phyloP scores from a whole-genome alignment of 2,888 invertebrate species.

The Penaeus monodon region DNA sequence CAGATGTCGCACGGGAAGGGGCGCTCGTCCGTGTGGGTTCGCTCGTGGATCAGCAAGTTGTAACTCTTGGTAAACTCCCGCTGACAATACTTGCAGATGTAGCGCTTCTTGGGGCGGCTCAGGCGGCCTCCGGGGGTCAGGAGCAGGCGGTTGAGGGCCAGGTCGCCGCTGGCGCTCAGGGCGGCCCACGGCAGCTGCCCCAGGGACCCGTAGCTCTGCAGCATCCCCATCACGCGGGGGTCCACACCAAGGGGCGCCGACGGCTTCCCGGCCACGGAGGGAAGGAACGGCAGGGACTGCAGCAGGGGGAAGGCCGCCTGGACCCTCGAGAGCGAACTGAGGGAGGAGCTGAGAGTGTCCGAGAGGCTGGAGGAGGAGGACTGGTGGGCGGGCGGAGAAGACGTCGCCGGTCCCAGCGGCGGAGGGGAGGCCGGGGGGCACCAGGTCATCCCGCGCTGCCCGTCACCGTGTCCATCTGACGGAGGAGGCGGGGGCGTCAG shows the following conservation, averaged over 20 bases:
- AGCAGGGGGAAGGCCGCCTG: constrained; percentile 31
- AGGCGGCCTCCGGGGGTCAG: constrained; percentile 45
- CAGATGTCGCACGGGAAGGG: constrained; percentile 93
- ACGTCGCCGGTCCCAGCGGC: constrained; percentile 2
- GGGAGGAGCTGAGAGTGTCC: constrained; percentile 14
- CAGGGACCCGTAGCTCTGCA: constrained; percentile 38
- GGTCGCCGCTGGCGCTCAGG: constrained; percentile 33
- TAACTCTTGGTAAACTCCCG: constrained; percentile 75
- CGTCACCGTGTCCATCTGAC: constrained; percentile 23
- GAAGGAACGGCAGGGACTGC: constrained; percentile 41
- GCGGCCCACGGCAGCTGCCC: constrained; percentile 46
- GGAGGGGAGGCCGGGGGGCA: constrained; percentile 20
- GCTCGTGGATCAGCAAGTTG: constrained; percentile 75
- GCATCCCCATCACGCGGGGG: constrained; percentile 45
- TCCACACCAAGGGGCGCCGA: constrained; percentile 36
- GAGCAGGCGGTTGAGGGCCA: constrained; percentile 55
- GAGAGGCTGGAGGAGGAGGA: background rate
- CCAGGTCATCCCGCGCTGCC: constrained; percentile 23
- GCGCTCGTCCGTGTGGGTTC: constrained; percentile 74
- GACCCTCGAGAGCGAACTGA: constrained; percentile 17
- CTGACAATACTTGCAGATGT: constrained; percentile 74
- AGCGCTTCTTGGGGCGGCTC: constrained; percentile 30
- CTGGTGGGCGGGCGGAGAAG: constrained; percentile 30
- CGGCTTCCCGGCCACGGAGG: constrained; percentile 13
- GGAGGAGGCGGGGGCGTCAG: background rate